Evolutionary conservation across 2,113 vertebrate genomes (phyloP).

Genomic region (Nothoprocta pentlandii): DNA sequence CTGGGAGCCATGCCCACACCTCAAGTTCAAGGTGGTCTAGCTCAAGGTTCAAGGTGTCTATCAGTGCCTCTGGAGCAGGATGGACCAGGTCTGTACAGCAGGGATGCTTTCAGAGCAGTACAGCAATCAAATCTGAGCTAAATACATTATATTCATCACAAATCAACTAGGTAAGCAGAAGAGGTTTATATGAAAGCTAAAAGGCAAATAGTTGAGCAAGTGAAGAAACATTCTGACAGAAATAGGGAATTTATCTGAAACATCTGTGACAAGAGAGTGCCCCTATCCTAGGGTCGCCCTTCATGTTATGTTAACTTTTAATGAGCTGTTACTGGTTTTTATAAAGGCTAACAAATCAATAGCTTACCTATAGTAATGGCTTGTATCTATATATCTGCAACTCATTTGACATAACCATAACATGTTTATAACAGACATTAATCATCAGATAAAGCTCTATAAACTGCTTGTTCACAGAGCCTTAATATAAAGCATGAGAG

Average conservation of each 20-base stretch:
- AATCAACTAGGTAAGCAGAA: background rate
- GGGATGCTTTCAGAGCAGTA: background rate
- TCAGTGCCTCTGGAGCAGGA: background rate
- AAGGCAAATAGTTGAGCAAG: background rate
- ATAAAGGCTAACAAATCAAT: background rate
- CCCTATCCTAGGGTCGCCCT: background rate
- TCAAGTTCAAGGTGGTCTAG: background rate
- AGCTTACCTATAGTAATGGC: background rate
- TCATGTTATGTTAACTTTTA: background rate
- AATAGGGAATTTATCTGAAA: background rate
- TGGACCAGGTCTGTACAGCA: fast-evolving
- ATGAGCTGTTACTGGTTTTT: background rate
- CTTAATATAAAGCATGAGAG: background rate
- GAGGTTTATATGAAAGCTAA: background rate
- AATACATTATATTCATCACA: background rate
- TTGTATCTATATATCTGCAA: background rate
- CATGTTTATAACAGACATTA: background rate
- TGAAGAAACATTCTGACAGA: background rate
- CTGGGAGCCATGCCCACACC: background rate
- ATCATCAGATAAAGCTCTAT: background rate
- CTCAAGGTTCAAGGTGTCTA: too few species aligned
- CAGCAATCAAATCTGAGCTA: background rate
- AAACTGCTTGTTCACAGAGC: background rate
- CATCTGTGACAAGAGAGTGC: background rate
- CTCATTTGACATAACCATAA: background rate